These are phyloP conservation scores for Athetis lepigone DNA, from an alignment of 2,888 invertebrate genomes.

Conservation along the genomic window DNA sequence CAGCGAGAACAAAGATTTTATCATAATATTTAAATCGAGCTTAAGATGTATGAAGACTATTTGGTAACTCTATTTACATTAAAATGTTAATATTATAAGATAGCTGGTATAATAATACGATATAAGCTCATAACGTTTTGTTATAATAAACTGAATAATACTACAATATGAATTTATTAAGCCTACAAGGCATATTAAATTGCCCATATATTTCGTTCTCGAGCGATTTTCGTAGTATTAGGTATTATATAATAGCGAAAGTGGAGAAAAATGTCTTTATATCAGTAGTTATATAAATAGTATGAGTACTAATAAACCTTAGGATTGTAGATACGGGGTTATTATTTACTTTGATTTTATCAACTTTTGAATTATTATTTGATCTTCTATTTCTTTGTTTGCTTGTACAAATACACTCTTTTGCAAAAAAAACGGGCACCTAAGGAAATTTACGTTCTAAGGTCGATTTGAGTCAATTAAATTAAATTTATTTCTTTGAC, in stretches of 20 bases:
- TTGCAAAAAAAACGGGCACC: too few relatives aligned
- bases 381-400: too few relatives aligned
- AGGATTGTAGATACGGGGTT: too few relatives aligned
- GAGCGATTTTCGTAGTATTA: background rate
- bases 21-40: constrained; percentile 8
- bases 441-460: too few relatives aligned
- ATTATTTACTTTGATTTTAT: too few relatives aligned
- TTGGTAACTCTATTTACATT: constrained; percentile 17
- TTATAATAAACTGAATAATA: constrained; percentile 1
- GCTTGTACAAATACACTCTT: too few relatives aligned
- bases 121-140: background rate
- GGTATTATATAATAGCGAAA: constrained; percentile 1
- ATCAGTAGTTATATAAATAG: too few relatives aligned
- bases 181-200: constrained; percentile 5
- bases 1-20: background rate
- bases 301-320: too few relatives aligned
- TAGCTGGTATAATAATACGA: background rate
- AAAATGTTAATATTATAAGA: background rate
- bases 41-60: constrained; percentile 1
- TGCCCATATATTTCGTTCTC: background rate
- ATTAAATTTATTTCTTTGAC: too few relatives aligned
- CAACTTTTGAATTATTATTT: too few relatives aligned
- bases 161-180: background rate
- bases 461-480: too few relatives aligned
- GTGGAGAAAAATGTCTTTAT: background rate